Percentiles rank a stretch among this genome's conserved stretches.
These are phyloP conservation scores for Tachina grossa DNA, from an alignment of 2,888 invertebrate species.

Conservation along the genomic window DNA sequence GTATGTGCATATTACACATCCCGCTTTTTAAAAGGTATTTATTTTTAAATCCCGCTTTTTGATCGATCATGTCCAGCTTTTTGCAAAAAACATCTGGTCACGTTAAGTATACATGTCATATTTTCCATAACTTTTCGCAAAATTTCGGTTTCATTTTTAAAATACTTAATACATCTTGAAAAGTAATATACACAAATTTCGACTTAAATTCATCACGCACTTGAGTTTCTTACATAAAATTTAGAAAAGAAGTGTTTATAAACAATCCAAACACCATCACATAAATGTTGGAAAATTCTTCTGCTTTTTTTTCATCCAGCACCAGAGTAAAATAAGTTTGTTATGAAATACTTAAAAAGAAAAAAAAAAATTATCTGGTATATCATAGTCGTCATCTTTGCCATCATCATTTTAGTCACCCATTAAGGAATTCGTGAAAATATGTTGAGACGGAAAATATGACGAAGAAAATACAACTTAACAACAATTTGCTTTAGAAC, in stretches of 20 bases:
- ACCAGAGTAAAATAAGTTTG: conserved; percentile 49
- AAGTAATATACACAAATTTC: background rate
- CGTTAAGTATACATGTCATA: too few species aligned
- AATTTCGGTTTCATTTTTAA: too few species aligned
- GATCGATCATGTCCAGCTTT: too few species aligned
- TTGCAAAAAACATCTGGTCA: too few species aligned
- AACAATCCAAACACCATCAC: conserved; percentile 52
- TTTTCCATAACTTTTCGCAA: too few species aligned
- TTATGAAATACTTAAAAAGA: conserved; percentile 58
- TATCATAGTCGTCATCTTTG: conserved; percentile 50
- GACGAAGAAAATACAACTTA: conserved; percentile 29
- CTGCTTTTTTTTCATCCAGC: conserved; percentile 7
- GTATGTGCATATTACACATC: too few species aligned
- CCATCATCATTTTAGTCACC: conserved; percentile 43
- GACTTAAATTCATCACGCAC: background rate
- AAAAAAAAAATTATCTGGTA: conserved; percentile 39
- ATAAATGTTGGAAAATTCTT: conserved; percentile 62
- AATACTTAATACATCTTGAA: too few species aligned
- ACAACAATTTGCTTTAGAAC: conserved; percentile 50
- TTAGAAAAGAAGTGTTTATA: conserved; percentile 40
- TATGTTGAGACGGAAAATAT: conserved; percentile 65
- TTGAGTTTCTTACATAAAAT: conserved; percentile 12
- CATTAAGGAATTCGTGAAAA: conserved; percentile 72
- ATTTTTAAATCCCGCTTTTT: too few species aligned
- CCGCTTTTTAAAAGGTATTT: too few species aligned